phyloP scores from a whole-genome alignment of 2,888 invertebrate species.

The Diarsia dahlii region DNA sequence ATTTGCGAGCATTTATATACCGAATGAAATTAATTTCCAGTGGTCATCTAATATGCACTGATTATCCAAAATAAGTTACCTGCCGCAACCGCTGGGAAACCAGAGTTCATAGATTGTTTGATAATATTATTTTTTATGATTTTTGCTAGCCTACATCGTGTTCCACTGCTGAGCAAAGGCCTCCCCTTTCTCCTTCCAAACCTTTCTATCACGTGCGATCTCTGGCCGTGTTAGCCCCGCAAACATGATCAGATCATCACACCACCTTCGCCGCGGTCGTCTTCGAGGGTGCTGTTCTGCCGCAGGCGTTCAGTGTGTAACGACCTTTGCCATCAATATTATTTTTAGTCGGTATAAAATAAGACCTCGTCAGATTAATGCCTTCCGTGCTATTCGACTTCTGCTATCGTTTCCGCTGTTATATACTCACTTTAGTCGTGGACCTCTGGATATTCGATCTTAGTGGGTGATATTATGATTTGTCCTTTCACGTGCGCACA shows the following conservation, averaged over 20 bases:
- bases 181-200: too few species aligned
- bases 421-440: neutral
- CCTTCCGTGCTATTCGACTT: neutral
- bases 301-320: too few species aligned
- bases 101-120: neutral
- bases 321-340: too few species aligned
- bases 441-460: neutral
- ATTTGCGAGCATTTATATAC: neutral
- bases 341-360: neutral
- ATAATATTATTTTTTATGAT: too few species aligned
- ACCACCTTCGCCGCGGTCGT: too few species aligned
- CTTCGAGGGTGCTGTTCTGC: too few species aligned
- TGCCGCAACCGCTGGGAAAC: neutral
- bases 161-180: too few species aligned
- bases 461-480: slow-evolving; percentile 51
- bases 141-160: too few species aligned
- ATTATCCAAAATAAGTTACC: neutral
- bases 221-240: too few species aligned
- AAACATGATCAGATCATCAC: too few species aligned
- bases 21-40: neutral
- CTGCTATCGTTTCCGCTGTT: neutral
- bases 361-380: neutral
- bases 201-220: too few species aligned
- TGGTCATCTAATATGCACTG: neutral
- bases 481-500: slow-evolving; percentile 26